These are phyloP conservation scores for Ochropacha duplaris DNA, from an alignment of 2,888 invertebrate species.

Conservation along the genomic window DNA sequence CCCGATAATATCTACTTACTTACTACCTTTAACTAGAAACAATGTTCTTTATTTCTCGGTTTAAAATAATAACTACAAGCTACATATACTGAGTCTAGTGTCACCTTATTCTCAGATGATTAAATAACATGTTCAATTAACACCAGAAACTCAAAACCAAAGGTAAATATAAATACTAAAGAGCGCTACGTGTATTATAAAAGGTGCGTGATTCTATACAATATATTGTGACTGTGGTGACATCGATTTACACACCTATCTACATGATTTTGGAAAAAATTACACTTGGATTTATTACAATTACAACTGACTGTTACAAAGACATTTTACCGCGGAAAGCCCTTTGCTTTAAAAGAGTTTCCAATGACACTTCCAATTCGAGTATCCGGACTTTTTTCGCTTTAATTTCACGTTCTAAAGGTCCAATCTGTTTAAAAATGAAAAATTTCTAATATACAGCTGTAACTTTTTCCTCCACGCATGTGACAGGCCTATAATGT, in stretches of 20 bases:
- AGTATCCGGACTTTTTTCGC: constrained; percentile 91
- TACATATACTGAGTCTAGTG: background rate
- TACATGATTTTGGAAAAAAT: constrained; percentile 61
- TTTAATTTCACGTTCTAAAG: constrained; percentile 92
- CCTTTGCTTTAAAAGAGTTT: constrained; percentile 89
- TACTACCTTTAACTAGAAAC: background rate
- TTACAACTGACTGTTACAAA: constrained; percentile 64
- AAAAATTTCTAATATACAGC: constrained; percentile 46
- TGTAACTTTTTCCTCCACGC: constrained; percentile 68
- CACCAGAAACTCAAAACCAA: constrained; percentile 6
- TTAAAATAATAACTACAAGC: background rate
- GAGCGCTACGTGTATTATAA: constrained; percentile 13
- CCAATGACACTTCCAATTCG: constrained; percentile 92
- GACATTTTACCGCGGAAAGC: constrained; percentile 77
- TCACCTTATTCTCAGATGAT: background rate
- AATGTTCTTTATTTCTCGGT: background rate
- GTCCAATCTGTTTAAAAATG: constrained; percentile 86
- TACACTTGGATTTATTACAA: too few relatives aligned
- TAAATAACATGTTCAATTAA: constrained; percentile 9
- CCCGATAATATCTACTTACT: background rate
- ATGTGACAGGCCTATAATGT: background rate
- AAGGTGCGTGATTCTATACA: constrained; percentile 27
- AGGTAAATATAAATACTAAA: constrained; percentile 8
- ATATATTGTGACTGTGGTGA: constrained; percentile 20
- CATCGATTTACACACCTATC: constrained; percentile 11